These are phyloP conservation scores for Sciaenops ocellatus DNA, from an alignment of 2,797 vertebrate species.

Conservation along the genomic window DNA sequence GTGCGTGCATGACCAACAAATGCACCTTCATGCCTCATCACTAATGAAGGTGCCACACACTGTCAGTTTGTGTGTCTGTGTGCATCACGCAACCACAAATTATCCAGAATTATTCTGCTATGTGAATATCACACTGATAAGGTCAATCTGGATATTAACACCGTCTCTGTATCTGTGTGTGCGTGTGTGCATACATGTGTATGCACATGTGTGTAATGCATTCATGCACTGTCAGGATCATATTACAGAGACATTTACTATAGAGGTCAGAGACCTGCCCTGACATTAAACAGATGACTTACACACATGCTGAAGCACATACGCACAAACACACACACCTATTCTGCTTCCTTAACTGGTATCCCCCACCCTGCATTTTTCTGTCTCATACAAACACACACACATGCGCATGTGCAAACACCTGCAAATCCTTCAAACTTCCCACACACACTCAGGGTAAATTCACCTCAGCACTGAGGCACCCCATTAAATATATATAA, in stretches of 20 bases:
- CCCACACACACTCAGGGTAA: conserved; percentile 15
- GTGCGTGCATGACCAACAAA: conserved; percentile 27
- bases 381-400: conserved; percentile 10
- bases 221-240: conserved; percentile 38
- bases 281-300: conserved; percentile 51
- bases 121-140: conserved; percentile 70
- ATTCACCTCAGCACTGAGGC: conserved; percentile 10
- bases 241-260: conserved; percentile 48
- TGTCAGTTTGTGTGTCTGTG: conserved; percentile 46
- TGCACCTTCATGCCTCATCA: conserved; percentile 30
- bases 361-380: neutral
- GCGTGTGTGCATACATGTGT: neutral
- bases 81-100: conserved; percentile 63
- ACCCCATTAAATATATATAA: neutral
- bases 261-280: conserved; percentile 48
- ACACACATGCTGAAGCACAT: conserved; percentile 3
- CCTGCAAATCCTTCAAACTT: conserved; percentile 13
- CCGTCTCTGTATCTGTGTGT: neutral
- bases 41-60: conserved; percentile 54
- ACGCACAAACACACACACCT: conserved; percentile 2
- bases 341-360: neutral
- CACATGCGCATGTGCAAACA: neutral
- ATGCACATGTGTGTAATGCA: conserved; percentile 1
- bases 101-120: conserved; percentile 64
- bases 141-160: conserved; percentile 72